A percentile compares a stretch with the other conserved stretches of the same genome.
These are phyloP conservation scores for Drosophila subquinaria DNA, from an alignment of 2,888 invertebrate genomes.

Conservation along the genomic window DNA sequence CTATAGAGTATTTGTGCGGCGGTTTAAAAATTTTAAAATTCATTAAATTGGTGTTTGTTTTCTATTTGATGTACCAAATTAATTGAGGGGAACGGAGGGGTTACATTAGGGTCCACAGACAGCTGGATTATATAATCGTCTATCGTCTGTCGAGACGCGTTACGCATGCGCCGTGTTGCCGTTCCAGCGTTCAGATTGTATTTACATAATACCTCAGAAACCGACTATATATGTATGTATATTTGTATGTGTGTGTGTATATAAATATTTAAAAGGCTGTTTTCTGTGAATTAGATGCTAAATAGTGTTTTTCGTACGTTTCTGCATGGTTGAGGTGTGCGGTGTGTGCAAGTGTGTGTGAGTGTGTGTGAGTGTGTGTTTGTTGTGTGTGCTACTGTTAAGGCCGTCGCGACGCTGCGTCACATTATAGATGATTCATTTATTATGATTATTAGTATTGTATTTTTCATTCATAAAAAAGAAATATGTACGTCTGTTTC, in stretches of 20 bases:
- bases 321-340: constrained; percentile 30
- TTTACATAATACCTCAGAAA: constrained; percentile 58
- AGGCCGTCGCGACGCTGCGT: constrained; percentile 57
- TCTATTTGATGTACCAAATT: constrained; percentile 35
- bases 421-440: constrained; percentile 69
- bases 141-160: constrained; percentile 32
- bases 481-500: constrained; percentile 56
- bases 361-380: constrained; percentile 23
- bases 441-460: constrained; percentile 48
- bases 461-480: constrained; percentile 70
- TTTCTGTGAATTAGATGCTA: constrained; percentile 65
- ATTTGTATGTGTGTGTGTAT: not conserved
- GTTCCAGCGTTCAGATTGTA: constrained; percentile 24
- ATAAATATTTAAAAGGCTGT: constrained; percentile 27
- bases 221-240: constrained; percentile 35
- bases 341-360: constrained; percentile 6
- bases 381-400: constrained; percentile 54
- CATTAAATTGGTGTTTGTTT: constrained; percentile 15
- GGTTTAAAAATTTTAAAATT: not conserved
- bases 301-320: constrained; percentile 58
- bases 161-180: constrained; percentile 62
- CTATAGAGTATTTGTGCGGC: constrained; percentile 16
- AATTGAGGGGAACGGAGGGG: constrained; percentile 21
- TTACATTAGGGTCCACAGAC: constrained; percentile 40
- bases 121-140: constrained; percentile 43